Evolutionary conservation across 2,888 invertebrate species (phyloP), one percentile per base, ranked within the genome.

Genomic region (Macrophya alboannulata): DNA sequence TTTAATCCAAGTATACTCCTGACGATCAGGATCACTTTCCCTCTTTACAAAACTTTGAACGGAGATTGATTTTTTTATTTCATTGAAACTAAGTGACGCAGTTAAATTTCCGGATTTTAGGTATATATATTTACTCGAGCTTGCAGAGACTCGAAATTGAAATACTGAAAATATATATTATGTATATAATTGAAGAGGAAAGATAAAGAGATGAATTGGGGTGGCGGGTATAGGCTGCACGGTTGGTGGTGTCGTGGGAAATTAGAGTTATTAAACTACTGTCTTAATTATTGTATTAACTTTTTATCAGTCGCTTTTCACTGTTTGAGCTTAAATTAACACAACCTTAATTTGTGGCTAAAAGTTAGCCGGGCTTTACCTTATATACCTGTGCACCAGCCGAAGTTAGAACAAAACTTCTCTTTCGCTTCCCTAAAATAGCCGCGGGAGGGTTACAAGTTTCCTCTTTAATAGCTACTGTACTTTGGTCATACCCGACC

Each of bases 301-400:
- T 59, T 81, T 81, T 81, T 81, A 59, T 62, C 62, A 59, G 62
- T 62, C 59, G 59, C 62, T 62, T 43, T 81, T 40, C 40, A 43
- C 81, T 43, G 62, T 81, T 81, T 43, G 40, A 62, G 43, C 81
- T 62, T 21, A 81, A 81, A 81, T 81, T 62, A 81, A 81, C 81
- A 62, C 62, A 81, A 43, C 62, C 81, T 81, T 62, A 81, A 81
- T 81, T 81, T 81, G 81, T 62, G 81, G 81, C 59, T 62, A 43
- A 43, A 81, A 81, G 59, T 81, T 81, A n/a, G 21, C 37, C 40
- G 10, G 15, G 25, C 17, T 25, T n/a, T 55, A 77, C 51, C 51
- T 77, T 31, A 31, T 31, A 31, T 31, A 31, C 31, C 31, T 31
- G 31, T 31, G 31, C 31, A 31, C 45, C 21, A 12, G 5, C 51